Evolutionary conservation across 2,113 vertebrate species (phyloP).

Genomic region (Poeciliopsis retropinna): DNA sequence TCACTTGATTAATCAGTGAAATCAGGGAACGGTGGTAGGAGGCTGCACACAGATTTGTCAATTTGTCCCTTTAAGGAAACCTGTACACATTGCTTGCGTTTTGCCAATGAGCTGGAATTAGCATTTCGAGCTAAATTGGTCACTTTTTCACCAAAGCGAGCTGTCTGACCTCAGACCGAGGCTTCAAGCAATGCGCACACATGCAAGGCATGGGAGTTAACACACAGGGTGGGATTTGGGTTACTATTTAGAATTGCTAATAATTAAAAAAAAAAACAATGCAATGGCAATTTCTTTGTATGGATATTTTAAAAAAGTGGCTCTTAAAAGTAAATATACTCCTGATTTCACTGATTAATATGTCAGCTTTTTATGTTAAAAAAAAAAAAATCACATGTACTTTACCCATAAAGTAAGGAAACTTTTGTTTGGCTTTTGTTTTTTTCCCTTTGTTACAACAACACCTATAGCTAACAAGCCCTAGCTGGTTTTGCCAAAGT

Average conservation of each 20-base stretch:
- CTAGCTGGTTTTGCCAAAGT: no score
- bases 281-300: neutral
- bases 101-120: slow-evolving; percentile 73
- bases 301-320: neutral
- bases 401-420: no score
- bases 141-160: slow-evolving; percentile 76
- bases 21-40: slow-evolving; percentile 74
- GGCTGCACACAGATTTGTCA: slow-evolving; percentile 79
- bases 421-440: no score
- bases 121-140: slow-evolving; percentile 79
- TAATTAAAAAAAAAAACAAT: neutral
- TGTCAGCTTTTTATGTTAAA: no score
- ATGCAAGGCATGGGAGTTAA: slow-evolving; percentile 19
- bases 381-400: no score
- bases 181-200: slow-evolving; percentile 49
- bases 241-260: slow-evolving; percentile 14
- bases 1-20: slow-evolving; percentile 81
- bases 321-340: no score
- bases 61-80: slow-evolving; percentile 74
- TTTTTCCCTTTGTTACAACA: no score
- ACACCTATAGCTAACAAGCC: no score
- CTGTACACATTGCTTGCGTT: slow-evolving; percentile 59
- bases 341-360: no score
- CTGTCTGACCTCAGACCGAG: slow-evolving; percentile 74
- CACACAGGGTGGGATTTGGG: slow-evolving; percentile 17